A percentile compares a stretch with the other conserved stretches of the same genome.
Conservation (phyloP, 2,113 vertebrate species). For the Tonatia bakeri region DNA sequence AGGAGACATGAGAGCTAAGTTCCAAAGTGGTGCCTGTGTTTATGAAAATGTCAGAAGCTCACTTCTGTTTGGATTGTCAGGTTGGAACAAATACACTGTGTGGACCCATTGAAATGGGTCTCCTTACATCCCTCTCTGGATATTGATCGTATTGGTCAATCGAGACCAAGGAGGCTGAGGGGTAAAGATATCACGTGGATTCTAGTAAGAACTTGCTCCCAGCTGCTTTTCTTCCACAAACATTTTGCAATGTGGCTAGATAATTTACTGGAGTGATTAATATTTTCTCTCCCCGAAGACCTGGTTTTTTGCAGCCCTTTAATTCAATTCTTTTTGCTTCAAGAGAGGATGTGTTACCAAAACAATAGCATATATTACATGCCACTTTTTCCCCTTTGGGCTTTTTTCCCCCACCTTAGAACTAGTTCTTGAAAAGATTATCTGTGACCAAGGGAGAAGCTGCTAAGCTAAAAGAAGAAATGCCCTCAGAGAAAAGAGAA, state of each 20-base stretch:
- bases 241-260: neutral
- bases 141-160: neutral
- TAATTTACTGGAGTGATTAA: neutral
- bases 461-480: neutral
- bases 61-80: neutral
- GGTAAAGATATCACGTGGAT: neutral
- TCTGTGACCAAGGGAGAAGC: neutral
- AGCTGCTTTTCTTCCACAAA: neutral
- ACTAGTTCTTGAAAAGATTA: neutral
- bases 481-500: neutral
- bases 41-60: neutral
- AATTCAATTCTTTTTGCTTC: neutral
- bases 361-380: neutral
- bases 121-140: neutral
- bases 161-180: neutral
- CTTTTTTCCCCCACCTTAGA: neutral
- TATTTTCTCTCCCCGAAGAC: neutral
- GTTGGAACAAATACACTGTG: neutral
- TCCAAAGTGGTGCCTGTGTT: neutral
- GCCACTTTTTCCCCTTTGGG: neutral
- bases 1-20: neutral
- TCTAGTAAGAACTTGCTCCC: neutral
- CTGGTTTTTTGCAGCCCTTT: neutral
- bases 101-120: neutral
- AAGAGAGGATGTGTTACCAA: neutral